Evolutionary conservation across 2,888 invertebrate genomes (phyloP).

Genomic region (Lasioglossum lativentre): DNA sequence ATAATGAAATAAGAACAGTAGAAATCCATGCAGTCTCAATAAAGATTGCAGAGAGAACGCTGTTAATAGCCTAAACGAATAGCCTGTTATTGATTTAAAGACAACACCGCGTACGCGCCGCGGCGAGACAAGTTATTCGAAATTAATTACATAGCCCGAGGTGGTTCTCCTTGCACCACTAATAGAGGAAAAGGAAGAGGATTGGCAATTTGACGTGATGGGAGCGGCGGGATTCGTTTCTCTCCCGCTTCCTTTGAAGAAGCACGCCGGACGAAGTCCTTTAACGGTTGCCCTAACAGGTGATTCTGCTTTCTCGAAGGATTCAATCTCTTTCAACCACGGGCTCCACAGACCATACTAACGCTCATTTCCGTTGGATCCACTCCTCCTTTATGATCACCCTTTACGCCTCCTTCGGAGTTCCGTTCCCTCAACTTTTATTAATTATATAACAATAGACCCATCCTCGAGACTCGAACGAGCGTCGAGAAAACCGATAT

Average conservation of each 20-base stretch:
- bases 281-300: slow-evolving; percentile 68
- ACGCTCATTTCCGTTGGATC: slow-evolving; percentile 66
- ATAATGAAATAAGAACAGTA: no score
- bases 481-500: slow-evolving; percentile 56
- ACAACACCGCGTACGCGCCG: slow-evolving; percentile 32
- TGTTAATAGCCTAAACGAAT: neutral
- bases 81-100: slow-evolving; percentile 39
- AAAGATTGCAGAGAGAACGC: no score
- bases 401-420: slow-evolving; percentile 20
- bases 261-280: slow-evolving; percentile 56
- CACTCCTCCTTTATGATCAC: slow-evolving; percentile 30
- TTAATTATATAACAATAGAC: slow-evolving; percentile 65
- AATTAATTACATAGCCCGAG: slow-evolving; percentile 65
- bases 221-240: slow-evolving; percentile 58
- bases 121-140: slow-evolving; percentile 36
- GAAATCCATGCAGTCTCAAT: neutral
- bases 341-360: slow-evolving; percentile 46
- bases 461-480: slow-evolving; percentile 48
- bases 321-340: slow-evolving; percentile 70
- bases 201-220: slow-evolving; percentile 68
- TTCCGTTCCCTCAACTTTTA: slow-evolving; percentile 52
- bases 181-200: slow-evolving; percentile 52
- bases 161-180: slow-evolving; percentile 52
- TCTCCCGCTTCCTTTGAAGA: slow-evolving; percentile 56
- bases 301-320: slow-evolving; percentile 66